These are phyloP conservation scores for Epistrophe eligans DNA, from an alignment of 2,888 invertebrate species.

Conservation along the genomic window DNA sequence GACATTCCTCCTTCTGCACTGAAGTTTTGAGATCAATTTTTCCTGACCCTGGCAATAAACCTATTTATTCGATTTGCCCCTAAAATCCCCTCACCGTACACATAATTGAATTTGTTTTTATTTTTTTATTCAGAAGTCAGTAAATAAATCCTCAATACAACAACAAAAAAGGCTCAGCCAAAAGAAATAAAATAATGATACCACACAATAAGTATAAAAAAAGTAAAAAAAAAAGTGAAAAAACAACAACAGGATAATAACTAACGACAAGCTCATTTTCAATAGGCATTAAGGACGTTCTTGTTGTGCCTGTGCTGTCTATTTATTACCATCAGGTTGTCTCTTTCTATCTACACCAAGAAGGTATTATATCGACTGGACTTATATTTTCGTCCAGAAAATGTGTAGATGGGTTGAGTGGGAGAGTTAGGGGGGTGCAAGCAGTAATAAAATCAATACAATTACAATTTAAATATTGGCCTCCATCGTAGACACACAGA, in stretches of 20 bases:
- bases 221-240: no score
- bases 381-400: no score
- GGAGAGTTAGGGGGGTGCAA: no score
- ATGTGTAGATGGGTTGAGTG: background rate
- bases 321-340: slow-evolving; percentile 17
- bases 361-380: no score
- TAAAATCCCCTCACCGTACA: background rate
- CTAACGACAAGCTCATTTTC: slow-evolving; percentile 15
- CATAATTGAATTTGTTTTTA: background rate
- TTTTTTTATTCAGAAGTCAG: background rate
- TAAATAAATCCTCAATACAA: slow-evolving; percentile 7
- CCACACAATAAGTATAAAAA: background rate
- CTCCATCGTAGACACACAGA: background rate
- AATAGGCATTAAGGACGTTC: background rate
- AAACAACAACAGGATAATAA: slow-evolving; percentile 8
- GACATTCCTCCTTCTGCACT: background rate
- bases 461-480: slow-evolving; percentile 73
- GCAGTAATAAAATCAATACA: slow-evolving; percentile 63
- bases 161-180: background rate
- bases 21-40: background rate
- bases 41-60: background rate
- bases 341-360: background rate
- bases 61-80: background rate
- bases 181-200: background rate
- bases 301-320: background rate